Percentiles rank a stretch among this genome's conserved stretches.
Conservation (phyloP, 1,140 invertebrate species). For the Venturia canescens region DNA sequence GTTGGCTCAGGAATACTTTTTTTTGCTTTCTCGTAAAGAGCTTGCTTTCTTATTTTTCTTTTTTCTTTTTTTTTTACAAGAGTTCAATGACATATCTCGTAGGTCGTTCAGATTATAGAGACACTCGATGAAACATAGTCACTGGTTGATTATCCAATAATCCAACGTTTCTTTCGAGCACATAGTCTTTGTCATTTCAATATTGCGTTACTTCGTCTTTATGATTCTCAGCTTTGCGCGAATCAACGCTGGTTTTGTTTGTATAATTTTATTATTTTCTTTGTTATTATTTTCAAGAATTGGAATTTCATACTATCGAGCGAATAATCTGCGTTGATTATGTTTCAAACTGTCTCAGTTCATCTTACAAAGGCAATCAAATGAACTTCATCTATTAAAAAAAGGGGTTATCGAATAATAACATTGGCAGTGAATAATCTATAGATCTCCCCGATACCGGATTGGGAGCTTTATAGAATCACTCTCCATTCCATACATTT, state of each 20-base stretch:
- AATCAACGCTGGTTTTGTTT: neutral
- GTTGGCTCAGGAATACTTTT: neutral
- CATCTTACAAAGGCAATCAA: conserved; percentile 50
- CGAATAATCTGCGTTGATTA: neutral
- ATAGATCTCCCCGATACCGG: conserved; percentile 42
- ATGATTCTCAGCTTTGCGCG: neutral
- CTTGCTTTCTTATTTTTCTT: neutral
- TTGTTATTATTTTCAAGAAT: neutral
- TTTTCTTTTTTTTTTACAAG: conserved; percentile 1
- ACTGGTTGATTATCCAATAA: neutral
- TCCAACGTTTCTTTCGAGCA: neutral
- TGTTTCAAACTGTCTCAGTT: neutral
- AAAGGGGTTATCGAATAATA: conserved; percentile 56
- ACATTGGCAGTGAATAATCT: conserved; percentile 69
- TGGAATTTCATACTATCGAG: neutral
- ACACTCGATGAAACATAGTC: neutral
- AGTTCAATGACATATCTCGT: conserved; percentile 2
- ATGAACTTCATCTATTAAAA: conserved; percentile 55
- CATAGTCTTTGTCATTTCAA: neutral
- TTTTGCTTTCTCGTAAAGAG: neutral
- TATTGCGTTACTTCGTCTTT: neutral
- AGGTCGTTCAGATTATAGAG: conserved; percentile 10
- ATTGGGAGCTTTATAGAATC: conserved; percentile 34
- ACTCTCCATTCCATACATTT: conserved; percentile 19
- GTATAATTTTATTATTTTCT: neutral